phyloP scores from a whole-genome alignment of 2,888 invertebrate species.

The Synergus umbraculus region DNA sequence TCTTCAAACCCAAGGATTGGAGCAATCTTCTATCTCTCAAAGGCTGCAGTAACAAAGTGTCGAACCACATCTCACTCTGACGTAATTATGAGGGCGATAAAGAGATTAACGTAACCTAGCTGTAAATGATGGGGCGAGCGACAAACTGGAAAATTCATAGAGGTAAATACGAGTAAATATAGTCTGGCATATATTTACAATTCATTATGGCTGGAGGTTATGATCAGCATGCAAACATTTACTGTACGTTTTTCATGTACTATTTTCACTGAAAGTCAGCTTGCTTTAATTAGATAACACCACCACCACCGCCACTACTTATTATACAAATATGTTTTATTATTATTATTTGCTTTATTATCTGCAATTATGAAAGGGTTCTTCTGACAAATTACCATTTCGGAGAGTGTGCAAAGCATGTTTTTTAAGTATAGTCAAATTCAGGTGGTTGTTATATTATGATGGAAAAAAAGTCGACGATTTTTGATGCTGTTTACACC shows the following conservation, averaged over 20 bases:
- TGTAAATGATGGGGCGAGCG: background rate
- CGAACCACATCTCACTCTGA: background rate
- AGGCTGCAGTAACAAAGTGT: background rate
- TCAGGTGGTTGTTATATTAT: no score
- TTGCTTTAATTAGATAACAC: no score
- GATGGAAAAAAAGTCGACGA: no score
- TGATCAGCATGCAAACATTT: slow-evolving; percentile 67
- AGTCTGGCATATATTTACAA: slow-evolving; percentile 63
- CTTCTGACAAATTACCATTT: no score
- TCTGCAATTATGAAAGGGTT: no score
- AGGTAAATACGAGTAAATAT: slow-evolving; percentile 35
- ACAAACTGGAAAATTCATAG: background rate
- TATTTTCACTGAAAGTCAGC: background rate
- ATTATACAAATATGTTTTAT: no score
- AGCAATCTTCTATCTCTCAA: background rate
- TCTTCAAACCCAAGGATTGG: background rate
- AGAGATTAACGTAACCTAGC: background rate
- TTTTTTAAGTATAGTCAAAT: no score
- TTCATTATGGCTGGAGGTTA: slow-evolving; percentile 69
- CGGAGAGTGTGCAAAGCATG: no score
- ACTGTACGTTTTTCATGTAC: slow-evolving; percentile 56
- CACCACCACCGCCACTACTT: no score
- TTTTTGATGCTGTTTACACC: no score
- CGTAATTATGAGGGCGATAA: background rate
- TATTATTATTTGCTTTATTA: no score